A percentile compares a stretch with the other conserved stretches of the same genome.
Evolutionary conservation across 2,113 vertebrate genomes (phyloP).

Genomic region (Crotalus viridis): DNA sequence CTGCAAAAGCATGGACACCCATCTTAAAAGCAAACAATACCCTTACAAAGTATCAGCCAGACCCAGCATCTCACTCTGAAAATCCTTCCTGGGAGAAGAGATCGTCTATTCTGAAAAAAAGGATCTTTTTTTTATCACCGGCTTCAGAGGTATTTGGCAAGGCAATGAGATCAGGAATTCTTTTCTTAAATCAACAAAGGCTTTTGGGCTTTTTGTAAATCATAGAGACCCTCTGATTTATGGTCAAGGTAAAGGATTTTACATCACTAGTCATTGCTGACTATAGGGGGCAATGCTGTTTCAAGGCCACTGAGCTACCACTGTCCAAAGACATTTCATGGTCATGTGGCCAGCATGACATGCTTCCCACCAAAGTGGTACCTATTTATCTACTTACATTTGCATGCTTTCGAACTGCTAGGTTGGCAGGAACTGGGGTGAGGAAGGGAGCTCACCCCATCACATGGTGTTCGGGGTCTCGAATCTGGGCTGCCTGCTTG

Average conservation of each 20-base stretch:
- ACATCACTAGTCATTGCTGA: background rate
- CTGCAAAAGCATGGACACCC: background rate
- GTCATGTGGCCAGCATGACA: background rate
- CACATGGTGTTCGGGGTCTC: background rate
- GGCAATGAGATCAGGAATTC: conserved; percentile 41
- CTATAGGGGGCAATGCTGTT: background rate
- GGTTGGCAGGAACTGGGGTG: background rate
- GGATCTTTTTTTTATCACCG: background rate
- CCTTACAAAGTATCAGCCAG: background rate
- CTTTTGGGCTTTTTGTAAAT: conserved; percentile 19
- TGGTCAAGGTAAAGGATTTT: background rate
- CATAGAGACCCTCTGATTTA: conserved; percentile 12
- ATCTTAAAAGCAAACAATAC: background rate
- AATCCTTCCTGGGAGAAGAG: background rate
- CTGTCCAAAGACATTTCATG: background rate
- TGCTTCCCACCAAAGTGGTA: background rate
- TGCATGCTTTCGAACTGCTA: background rate
- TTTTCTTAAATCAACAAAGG: conserved; percentile 33
- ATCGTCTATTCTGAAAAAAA: background rate
- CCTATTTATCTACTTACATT: background rate
- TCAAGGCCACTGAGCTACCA: background rate
- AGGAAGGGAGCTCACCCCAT: background rate
- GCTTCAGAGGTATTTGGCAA: background rate
- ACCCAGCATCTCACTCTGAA: background rate
- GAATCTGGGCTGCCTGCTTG: background rate